Evolutionary conservation across 2,888 invertebrate species (phyloP).

Genomic region (Autographa gamma): DNA sequence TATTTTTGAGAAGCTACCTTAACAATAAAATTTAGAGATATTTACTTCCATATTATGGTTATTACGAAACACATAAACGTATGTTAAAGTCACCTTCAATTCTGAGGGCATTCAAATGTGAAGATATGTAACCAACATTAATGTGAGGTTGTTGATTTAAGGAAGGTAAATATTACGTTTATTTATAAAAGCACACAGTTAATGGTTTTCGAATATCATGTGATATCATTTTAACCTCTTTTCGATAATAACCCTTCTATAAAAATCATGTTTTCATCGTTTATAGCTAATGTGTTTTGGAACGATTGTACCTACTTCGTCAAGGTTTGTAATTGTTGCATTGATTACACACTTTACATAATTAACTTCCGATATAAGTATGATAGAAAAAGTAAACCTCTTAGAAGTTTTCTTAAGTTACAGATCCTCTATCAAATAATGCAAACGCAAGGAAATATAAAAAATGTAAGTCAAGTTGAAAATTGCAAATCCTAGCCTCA

Average conservation of each 20-base stretch:
- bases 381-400: background rate
- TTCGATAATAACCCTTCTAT: background rate
- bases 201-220: conserved; percentile 4
- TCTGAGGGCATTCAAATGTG: background rate
- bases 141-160: conserved; percentile 4
- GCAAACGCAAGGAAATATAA: conserved; percentile 15
- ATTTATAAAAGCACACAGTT: background rate
- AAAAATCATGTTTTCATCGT: conserved; percentile 4
- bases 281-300: background rate
- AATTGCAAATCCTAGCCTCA: conserved; percentile 47
- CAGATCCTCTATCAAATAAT: conserved; percentile 12
- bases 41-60: background rate
- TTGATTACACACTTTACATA: too few species aligned
- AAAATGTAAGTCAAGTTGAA: conserved; percentile 32
- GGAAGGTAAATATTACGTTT: background rate
- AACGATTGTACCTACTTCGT: background rate
- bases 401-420: background rate
- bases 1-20: conserved; percentile 7
- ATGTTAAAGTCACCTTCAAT: background rate
- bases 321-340: too few species aligned
- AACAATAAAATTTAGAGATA: background rate
- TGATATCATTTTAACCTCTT: background rate
- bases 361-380: background rate
- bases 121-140: conserved; percentile 2
- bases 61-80: background rate